Percentiles rank a stretch among this genome's conserved stretches.
phyloP scores from a whole-genome alignment of 2,888 invertebrate species.

The Drosophila quinaria region DNA sequence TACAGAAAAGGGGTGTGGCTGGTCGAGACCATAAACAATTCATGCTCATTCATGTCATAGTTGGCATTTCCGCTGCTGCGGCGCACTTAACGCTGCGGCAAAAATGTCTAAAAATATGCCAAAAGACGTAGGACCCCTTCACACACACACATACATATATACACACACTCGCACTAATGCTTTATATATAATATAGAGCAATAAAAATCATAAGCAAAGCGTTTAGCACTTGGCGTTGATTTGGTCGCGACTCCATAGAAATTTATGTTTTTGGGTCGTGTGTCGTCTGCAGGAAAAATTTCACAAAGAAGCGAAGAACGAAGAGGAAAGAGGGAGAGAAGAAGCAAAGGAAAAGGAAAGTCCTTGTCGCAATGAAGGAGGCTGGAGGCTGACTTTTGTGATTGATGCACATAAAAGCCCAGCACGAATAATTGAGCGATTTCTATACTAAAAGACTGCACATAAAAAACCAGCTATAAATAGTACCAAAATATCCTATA shows the following conservation, averaged over 20 bases:
- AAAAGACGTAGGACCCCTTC: conserved; percentile 41
- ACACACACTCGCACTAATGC: neutral
- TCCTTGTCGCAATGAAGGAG: conserved; percentile 21
- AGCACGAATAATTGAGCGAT: conserved; percentile 56
- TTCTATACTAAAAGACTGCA: conserved; percentile 12
- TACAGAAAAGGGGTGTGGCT: conserved; percentile 40
- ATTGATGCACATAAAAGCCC: conserved; percentile 48
- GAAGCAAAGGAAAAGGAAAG: conserved; percentile 16
- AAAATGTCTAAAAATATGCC: conserved; percentile 60
- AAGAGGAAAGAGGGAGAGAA: neutral
- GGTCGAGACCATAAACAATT: conserved; percentile 53
- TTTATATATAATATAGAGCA: conserved; percentile 31
- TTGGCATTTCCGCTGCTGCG: conserved; percentile 46
- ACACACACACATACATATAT: conserved; percentile 5
- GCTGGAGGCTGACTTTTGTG: conserved; percentile 11
- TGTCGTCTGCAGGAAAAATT: conserved; percentile 10
- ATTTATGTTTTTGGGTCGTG: conserved; percentile 68
- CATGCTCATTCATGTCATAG: conserved; percentile 54
- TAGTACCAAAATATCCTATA: conserved; percentile 4
- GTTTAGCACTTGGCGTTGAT: conserved; percentile 69
- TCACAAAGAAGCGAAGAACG: conserved; percentile 5
- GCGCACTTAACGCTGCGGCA: conserved; percentile 57
- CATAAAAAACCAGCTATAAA: conserved; percentile 9
- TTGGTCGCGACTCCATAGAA: conserved; percentile 52
- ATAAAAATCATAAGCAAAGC: conserved; percentile 72